phyloP scores from a whole-genome alignment of 2,797 vertebrate species.

The Pampus argenteus region DNA sequence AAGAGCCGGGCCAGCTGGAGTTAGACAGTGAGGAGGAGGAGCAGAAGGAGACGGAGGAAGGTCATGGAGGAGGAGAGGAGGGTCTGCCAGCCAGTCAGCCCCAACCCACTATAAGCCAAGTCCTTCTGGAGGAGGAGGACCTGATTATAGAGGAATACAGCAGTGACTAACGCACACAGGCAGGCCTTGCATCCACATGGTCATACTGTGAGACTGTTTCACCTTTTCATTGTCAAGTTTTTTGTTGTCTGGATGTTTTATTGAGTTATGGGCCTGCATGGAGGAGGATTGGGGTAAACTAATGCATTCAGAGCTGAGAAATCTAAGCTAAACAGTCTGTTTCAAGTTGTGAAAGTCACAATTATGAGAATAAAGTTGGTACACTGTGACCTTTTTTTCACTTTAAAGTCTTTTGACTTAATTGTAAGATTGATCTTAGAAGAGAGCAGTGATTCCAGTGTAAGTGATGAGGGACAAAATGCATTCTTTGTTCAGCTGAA shows the following conservation, averaged over 20 bases:
- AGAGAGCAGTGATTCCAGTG: too few relatives aligned
- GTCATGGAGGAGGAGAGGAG: slow-evolving; percentile 37
- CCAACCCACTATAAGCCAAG: slow-evolving; percentile 80
- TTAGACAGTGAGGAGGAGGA: slow-evolving; percentile 78
- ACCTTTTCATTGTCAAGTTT: neutral
- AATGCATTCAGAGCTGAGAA: too few relatives aligned
- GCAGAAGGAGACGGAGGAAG: slow-evolving; percentile 1
- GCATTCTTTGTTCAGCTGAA: too few relatives aligned
- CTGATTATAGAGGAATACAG: slow-evolving; percentile 91
- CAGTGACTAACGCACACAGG: slow-evolving; percentile 83
- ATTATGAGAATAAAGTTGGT: neutral
- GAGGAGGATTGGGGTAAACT: neutral
- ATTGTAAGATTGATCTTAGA: neutral
- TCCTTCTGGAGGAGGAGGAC: slow-evolving; percentile 85
- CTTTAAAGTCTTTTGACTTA: neutral
- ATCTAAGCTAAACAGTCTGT: too few relatives aligned
- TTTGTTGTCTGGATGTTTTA: neutral
- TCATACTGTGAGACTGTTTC: neutral
- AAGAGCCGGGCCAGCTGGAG: slow-evolving; percentile 85
- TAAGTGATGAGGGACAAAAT: too few relatives aligned
- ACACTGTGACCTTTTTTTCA: neutral
- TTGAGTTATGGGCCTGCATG: neutral
- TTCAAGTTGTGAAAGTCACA: neutral
- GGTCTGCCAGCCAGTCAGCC: slow-evolving; percentile 89
- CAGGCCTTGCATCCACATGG: neutral